These are phyloP conservation scores for Scotopteryx bipunctaria DNA, from an alignment of 2,888 invertebrate genomes.

Conservation along the genomic window DNA sequence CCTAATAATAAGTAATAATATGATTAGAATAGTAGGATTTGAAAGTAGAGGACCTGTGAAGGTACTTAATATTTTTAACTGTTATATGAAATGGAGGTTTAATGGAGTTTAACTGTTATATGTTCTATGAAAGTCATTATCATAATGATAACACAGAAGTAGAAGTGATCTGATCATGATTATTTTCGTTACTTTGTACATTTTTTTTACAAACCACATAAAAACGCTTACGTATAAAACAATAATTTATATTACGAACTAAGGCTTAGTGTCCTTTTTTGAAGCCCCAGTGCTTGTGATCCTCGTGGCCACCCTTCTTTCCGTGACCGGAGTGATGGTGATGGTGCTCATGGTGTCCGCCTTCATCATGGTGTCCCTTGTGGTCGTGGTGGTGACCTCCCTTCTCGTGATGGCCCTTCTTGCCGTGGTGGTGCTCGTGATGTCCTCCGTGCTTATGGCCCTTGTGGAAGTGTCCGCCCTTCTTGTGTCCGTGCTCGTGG, in stretches of 20 bases:
- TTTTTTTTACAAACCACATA: conserved; percentile 13
- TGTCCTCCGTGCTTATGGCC: conserved; percentile 90
- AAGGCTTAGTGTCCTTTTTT: conserved; percentile 77
- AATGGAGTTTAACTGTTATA: too few species aligned
- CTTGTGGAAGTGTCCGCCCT: conserved; percentile 91
- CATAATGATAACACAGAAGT: too few species aligned
- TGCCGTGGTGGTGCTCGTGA: conserved; percentile 90
- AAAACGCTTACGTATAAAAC: conserved; percentile 23
- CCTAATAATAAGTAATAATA: too few species aligned
- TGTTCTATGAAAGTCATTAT: too few species aligned
- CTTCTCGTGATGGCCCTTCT: conserved; percentile 91
- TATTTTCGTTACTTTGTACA: too few species aligned
- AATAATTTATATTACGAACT: conserved; percentile 26
- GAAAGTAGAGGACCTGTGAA: too few species aligned
- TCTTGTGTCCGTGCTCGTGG: conserved; percentile 90
- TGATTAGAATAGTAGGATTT: too few species aligned
- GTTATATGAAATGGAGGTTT: too few species aligned
- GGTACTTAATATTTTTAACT: too few species aligned
- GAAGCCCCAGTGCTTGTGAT: conserved; percentile 90
- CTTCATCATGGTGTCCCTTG: conserved; percentile 90
- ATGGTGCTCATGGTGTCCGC: conserved; percentile 90
- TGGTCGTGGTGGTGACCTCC: conserved; percentile 91
- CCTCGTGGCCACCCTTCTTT: conserved; percentile 90
- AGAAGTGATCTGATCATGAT: too few species aligned
- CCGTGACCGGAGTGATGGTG: conserved; percentile 88